A percentile compares a stretch with the other conserved stretches of the same genome.
phyloP scores from a whole-genome alignment of 2,113 vertebrate species.

The Corythaeola cristata region DNA sequence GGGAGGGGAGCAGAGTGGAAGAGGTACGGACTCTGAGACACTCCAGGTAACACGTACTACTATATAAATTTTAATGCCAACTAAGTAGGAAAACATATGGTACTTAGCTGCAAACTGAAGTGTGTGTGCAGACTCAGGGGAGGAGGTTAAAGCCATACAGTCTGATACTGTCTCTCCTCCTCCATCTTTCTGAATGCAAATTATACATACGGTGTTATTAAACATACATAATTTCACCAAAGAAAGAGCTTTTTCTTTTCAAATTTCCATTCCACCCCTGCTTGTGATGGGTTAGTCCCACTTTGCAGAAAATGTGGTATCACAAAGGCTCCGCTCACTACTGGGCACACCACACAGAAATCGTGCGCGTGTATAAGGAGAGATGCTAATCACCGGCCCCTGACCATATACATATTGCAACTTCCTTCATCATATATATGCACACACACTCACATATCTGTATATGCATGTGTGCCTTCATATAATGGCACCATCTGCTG shows the following conservation, averaged over 20 bases:
- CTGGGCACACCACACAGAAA: not conserved
- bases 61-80: conserved; percentile 63
- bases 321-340: not conserved
- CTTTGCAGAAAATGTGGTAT: not conserved
- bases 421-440: not conserved
- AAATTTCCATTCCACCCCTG: not conserved
- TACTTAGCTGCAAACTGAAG: conserved; percentile 50
- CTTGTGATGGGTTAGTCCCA: not conserved
- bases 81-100: conserved; percentile 57
- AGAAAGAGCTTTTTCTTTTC: not conserved
- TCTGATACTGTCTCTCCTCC: conserved; percentile 18
- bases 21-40: not conserved
- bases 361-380: rapidly evolving
- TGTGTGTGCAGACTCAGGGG: conserved; percentile 24
- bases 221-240: not conserved
- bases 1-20: not conserved
- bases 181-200: conserved; percentile 36
- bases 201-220: conserved; percentile 2
- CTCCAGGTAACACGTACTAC: conserved; percentile 35
- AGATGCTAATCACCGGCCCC: not conserved
- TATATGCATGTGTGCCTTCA: not conserved
- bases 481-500: conserved; percentile 56
- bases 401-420: not conserved
- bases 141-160: conserved; percentile 48
- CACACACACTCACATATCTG: not conserved